Percentiles rank a stretch among this genome's conserved stretches.
phyloP scores from a whole-genome alignment of 1,140 invertebrate species.

The Popillia japonica region DNA sequence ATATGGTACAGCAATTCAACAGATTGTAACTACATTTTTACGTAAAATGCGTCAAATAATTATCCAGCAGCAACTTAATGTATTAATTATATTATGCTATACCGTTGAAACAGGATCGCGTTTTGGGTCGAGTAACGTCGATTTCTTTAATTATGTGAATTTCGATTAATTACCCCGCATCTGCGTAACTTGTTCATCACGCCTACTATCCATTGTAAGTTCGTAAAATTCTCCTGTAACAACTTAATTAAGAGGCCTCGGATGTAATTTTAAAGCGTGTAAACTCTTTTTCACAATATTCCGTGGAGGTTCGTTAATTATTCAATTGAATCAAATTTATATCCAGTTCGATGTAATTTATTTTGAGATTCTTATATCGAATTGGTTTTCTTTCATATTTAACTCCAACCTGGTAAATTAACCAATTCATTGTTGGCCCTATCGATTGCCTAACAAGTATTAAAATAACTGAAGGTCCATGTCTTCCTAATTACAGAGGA shows the following conservation, averaged over 20 bases:
- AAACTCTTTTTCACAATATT: neutral
- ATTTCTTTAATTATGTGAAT: neutral
- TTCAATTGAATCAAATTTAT: no score
- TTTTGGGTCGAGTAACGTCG: slow-evolving; percentile 3
- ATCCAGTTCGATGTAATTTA: no score
- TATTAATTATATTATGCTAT: neutral
- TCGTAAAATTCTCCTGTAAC: neutral
- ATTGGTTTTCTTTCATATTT: neutral
- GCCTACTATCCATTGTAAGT: neutral
- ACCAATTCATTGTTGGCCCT: neutral
- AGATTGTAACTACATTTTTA: neutral
- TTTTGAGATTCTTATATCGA: no score
- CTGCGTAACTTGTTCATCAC: neutral
- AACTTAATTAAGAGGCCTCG: neutral
- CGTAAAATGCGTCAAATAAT: neutral
- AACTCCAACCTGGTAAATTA: neutral
- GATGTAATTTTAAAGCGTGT: neutral
- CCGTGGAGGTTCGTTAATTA: neutral
- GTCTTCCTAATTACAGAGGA: neutral
- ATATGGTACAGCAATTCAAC: neutral
- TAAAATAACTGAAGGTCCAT: neutral
- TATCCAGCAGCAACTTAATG: neutral
- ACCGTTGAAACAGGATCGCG: neutral
- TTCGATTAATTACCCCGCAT: neutral
- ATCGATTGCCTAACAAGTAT: neutral